Percentiles rank a stretch among this genome's conserved stretches.
Evolutionary conservation across 2,797 vertebrate genomes (phyloP).

Genomic region (Hephaestus fuliginosus): DNA sequence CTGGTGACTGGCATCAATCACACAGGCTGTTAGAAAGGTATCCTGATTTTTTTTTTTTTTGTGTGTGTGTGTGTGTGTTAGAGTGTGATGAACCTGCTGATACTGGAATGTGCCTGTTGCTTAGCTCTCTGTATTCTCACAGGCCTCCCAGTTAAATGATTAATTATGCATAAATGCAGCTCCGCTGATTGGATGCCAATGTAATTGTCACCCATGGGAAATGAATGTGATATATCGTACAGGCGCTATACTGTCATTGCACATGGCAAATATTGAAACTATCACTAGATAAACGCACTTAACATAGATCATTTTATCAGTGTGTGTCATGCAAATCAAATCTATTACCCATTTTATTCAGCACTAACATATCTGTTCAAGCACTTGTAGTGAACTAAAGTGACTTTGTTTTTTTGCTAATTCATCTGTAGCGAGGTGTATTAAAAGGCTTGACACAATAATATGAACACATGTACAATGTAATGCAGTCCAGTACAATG

Average conservation of each 20-base stretch:
- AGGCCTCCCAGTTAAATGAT: constrained; percentile 72
- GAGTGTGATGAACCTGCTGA: constrained; percentile 72
- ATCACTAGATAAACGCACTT: constrained; percentile 33
- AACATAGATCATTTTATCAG: constrained; percentile 23
- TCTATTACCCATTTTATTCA: constrained; percentile 24
- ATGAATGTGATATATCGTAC: constrained; percentile 46
- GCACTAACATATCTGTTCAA: constrained; percentile 5
- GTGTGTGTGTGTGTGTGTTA: constrained; percentile 31
- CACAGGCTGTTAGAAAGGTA: constrained; percentile 77
- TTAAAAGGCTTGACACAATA: neutral
- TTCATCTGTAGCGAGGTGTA: constrained; percentile 2
- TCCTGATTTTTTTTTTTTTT: constrained; percentile 53
- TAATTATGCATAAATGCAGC: constrained; percentile 83
- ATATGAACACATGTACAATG: neutral
- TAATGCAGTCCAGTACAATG: neutral
- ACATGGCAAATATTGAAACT: constrained; percentile 51
- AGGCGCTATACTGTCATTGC: constrained; percentile 29
- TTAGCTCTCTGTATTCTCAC: constrained; percentile 70
- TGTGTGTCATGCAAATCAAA: neutral
- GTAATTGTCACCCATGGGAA: constrained; percentile 79
- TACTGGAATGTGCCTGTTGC: constrained; percentile 78
- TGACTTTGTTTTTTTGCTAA: constrained; percentile 8
- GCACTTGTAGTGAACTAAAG: neutral
- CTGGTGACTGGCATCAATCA: constrained; percentile 84
- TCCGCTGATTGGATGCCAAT: constrained; percentile 69